Evolutionary conservation across 2,797 vertebrate species (phyloP).

Genomic region (Allobates femoralis): DNA sequence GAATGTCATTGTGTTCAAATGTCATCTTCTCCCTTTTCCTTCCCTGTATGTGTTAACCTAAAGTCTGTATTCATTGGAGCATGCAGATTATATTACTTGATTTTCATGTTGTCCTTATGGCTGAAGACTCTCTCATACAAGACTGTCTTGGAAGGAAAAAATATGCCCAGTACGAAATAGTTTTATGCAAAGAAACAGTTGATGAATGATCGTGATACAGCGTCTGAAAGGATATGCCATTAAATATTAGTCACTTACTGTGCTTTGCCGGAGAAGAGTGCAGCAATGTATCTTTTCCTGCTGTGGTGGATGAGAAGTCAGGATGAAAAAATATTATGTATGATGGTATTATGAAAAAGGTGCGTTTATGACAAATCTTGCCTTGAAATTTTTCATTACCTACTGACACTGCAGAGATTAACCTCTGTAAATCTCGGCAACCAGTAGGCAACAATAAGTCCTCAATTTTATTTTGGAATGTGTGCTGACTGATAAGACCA

Average conservation of each 20-base stretch:
- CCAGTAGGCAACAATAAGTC: conserved; percentile 25
- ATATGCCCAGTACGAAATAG: background rate
- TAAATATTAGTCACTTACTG: conserved; percentile 38
- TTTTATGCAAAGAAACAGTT: conserved; percentile 27
- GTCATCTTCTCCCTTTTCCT: conserved; percentile 24
- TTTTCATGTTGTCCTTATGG: conserved; percentile 33
- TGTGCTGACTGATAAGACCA: conserved; percentile 35
- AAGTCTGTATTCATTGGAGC: conserved; percentile 27
- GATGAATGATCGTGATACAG: conserved; percentile 40
- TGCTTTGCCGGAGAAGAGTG: background rate
- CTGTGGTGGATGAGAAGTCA: background rate
- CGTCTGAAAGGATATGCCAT: conserved; percentile 29
- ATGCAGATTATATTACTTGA: conserved; percentile 35
- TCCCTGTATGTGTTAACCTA: background rate
- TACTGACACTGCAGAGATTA: conserved; percentile 44
- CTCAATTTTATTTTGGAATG: conserved; percentile 24
- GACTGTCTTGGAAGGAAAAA: conserved; percentile 12
- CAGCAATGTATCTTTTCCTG: conserved; percentile 21
- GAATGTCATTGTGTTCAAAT: conserved; percentile 57
- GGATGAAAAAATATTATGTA: conserved; percentile 19
- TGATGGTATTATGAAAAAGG: conserved; percentile 26
- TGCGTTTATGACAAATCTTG: conserved; percentile 30
- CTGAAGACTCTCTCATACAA: conserved; percentile 8
- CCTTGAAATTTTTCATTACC: conserved; percentile 45
- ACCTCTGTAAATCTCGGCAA: conserved; percentile 38